Evolutionary conservation across 2,113 vertebrate species (phyloP), one percentile per base, ranked within the genome.

Genomic region (Aphyosemion australe): DNA sequence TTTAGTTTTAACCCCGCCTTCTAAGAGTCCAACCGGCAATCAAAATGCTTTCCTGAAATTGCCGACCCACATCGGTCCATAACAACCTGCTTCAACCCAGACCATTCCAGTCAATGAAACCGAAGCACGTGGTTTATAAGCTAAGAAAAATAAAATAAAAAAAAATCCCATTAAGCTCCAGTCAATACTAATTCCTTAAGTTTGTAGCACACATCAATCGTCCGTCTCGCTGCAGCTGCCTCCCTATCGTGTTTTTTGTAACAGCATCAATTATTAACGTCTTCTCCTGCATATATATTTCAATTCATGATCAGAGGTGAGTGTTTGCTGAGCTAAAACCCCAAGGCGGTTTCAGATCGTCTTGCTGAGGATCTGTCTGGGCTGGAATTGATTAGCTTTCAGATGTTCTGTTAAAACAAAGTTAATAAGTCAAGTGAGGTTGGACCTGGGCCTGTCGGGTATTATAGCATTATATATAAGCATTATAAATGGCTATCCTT

Each of bases 201-300:
- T 69, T 78, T 81, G 66, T 65, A 64, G 65, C 56, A 60, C 14
- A 66, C 59, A 67, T 72, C 71, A 53, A 66, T 76, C 63, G n/a
- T 70, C 75, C 45, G 18, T 73, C 45, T 64, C 72, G 60, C 76
- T 60, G 63, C 78, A 79, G 75, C 69, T 75, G 73, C 57, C 49
- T 78, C 72, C 54, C 64, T 54, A 70, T 81, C 73, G 72, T 78
- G 74, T 51, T 66, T 83, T 87, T 79, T 69, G 73, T 71, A 78
- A 70, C 74, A 39, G 62, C 63, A 84, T 87, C 19, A 56, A 84
- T 74, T 73, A 85, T 85, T 84, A 78, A 88, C 65, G 43, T 0
- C 0, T 43, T 64, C 77, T 54, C 66, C 75, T 76, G 78, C 78
- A 12, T 42, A 85, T 86, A 82, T 57, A 76, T 76, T 80, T 68